Base-by-base conservation (phyloP, 2,888 invertebrate species). In the Tromatobia lineatoria region DNA sequence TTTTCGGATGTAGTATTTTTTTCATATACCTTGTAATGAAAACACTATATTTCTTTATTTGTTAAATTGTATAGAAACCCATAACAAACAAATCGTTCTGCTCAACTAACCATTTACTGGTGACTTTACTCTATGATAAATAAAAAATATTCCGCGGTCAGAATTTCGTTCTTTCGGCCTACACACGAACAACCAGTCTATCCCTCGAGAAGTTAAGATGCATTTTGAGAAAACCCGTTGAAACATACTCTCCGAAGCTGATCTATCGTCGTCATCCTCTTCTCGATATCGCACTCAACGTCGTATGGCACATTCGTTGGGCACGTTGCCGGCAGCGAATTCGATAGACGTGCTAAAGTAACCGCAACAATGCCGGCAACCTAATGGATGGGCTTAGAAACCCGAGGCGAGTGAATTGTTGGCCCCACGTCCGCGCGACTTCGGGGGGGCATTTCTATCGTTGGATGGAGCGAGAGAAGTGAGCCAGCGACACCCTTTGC, bases 401-500 rank as follows among this genome's bases (percentile, higher is more conserved):
- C 88, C 91, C 91, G 88, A 91, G 90, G 86, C 92, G 93, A 93
- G 93, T 93, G 93, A 93, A 93, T 93, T 93, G 93, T 93, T 93
- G 93, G 92, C 89, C 91, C 91, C 88, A 89, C 91, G 91, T 91
- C 91, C 90, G 90, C 90, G 79, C 82, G 64, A 38, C 80, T 77
- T 77, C 79, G 52, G 75, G 54, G 82, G 75, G 69, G 70, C 74
- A 78, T 81, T 74, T 77, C 50, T 66, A 75, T 71, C 59, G 84
- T 57, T 66, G 70, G 57, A 42, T 34, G 29, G 76, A 71, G 75
- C 52, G 64, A 75, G 75, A 45, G 75, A 82, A 76, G 84, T 61
- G 84, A 84, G 70, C 70, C 87, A 87, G 92, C 91, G 92, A 91
- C 92, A 92, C 91, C 92, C 92, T 92, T 89, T 90, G 88, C 90